Base-by-base conservation (phyloP, 2,888 invertebrate genomes). In the Xanthia togata region DNA sequence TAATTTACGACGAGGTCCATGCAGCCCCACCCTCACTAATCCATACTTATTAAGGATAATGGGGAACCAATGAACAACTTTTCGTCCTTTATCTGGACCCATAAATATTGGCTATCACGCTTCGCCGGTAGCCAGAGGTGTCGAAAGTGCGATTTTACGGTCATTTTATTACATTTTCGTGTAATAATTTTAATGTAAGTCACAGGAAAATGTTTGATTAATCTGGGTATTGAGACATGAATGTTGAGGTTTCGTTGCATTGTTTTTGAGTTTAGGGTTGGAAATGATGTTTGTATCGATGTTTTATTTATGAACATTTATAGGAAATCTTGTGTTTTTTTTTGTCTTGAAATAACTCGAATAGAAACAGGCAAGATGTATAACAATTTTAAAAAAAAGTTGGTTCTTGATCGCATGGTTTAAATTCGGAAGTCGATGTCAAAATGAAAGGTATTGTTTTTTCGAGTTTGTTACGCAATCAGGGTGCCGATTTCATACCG, bases 31-130 rank as follows among this genome's bases (percentile, higher is more conserved):
- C 94, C 93, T 91, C 82, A 91, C 95, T 95, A 96, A 96, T 96
- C 96, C 95, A 93, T 94, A 96, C 96, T 96, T 96, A 96, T 95
- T 96, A 95, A 94, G 96, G 96, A 94, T 96, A 96, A 96, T 96
- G 94, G 96, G 88, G 91, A 95, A 95, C 95, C 95, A 91, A 95
- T 95, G 94, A 93, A 94, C 94, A 94, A 95, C 93, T 95, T 94
- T 94, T 94, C 91, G 93, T 93, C 94, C 92, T 95, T 94, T 96
- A 96, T 96, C 96, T 93, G 79, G 78, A 87, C 87, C 89, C 93
- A 92, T 95, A 96, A 96, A 95, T 95, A 94, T 92, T 83, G 84
- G 81, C 91, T 94, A 94, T 93, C 92, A 91, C 87, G 83, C 86
- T 79, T 83, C 79, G 89, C 90, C 91, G 90, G 94, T 93, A 93